These are phyloP conservation scores for Stercorarius parasiticus DNA, from an alignment of 2,113 vertebrate genomes.

Conservation along the genomic window DNA sequence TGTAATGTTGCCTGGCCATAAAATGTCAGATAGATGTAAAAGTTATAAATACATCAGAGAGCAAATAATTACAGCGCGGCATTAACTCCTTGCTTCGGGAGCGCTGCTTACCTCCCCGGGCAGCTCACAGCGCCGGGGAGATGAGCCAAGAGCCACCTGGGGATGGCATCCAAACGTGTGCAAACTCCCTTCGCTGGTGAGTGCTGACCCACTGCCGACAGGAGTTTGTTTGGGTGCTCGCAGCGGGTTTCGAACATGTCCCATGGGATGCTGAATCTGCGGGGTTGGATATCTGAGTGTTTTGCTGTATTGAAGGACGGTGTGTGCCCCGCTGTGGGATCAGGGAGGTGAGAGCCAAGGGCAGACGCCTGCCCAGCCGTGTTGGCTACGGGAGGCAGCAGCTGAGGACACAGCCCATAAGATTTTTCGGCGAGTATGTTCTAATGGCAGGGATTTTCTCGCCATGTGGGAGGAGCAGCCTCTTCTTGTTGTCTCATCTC, in stretches of 20 bases:
- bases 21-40: conserved; percentile 44
- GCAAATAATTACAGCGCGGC: background rate
- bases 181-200: background rate
- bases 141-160: background rate
- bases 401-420: background rate
- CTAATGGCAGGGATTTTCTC: background rate
- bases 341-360: background rate
- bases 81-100: background rate
- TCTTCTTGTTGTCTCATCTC: background rate
- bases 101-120: background rate
- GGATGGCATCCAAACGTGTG: background rate
- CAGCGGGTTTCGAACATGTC: background rate
- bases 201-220: background rate
- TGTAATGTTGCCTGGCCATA: background rate
- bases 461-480: background rate
- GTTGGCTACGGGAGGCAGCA: background rate
- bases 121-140: background rate
- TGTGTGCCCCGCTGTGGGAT: background rate
- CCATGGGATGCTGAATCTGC: background rate
- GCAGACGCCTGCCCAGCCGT: background rate
- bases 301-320: background rate
- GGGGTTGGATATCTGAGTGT: background rate
- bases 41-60: conserved; percentile 35
- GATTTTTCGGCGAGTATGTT: background rate
- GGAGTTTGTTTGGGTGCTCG: background rate